Evolutionary conservation across 1,140 invertebrate genomes (phyloP), one percentile per base, ranked within the genome.

Genomic region (Drosophila cardini): DNA sequence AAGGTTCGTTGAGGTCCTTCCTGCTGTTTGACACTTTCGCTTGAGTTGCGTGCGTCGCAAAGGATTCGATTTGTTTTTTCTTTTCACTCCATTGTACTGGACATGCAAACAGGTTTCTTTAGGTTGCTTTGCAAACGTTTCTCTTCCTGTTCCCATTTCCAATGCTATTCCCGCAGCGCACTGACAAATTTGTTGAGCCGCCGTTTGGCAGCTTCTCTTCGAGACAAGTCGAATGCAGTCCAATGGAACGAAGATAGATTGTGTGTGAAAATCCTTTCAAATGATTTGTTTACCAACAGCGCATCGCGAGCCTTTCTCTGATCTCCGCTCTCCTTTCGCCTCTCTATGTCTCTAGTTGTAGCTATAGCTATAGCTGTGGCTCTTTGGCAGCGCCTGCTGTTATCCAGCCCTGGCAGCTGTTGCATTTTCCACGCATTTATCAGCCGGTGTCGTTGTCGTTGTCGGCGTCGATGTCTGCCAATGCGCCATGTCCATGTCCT

Each of bases 351-450:
- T 43, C 34, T 42, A 36, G 30, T 53, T 58, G 63, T 74, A 2
- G 26, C 60, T 26, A 11, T 55, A 36, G 18, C 45, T 58, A 58
- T 74, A 2, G 26, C 60, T 26, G 30, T 55, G 48, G 18, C 45
- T 18, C 45, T 18, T 5, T 18, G 48, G 16, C 30, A 67, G 26
- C 50, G 67, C 73, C 72, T 63, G 72, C 72, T 75, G 67, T 75
- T 87, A 86, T 82, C 76, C 84, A 87, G 64, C 78, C 69, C 74
- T 89, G 84, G 84, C 84, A 89, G 84, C 84, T 89, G 84, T 90
- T 89, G 84, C 84, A 89, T 89, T 89, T 89, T 90, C 84, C 84
- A 89, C 84, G 84, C 84, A 89, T 89, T 89, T 89, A 89, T 89
- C 84, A 89, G 84, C 57, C 76, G 53, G 53, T 73, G 55, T 72